Evolutionary conservation across 2,797 vertebrate species (phyloP).

Genomic region (Paguma larvata): DNA sequence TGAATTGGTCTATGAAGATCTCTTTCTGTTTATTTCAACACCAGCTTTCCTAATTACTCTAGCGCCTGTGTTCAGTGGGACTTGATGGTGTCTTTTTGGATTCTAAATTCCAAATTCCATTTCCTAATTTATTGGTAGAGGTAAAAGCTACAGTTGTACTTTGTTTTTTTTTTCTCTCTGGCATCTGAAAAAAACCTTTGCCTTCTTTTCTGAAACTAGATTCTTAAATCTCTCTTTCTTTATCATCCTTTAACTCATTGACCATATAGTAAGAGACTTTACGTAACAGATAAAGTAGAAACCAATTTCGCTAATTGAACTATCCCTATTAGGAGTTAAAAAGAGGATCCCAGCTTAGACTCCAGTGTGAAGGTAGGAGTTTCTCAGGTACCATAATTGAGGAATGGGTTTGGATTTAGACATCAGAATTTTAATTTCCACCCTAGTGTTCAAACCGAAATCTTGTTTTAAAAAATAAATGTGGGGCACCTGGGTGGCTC

Average conservation of each 20-base stretch:
- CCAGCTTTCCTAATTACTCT: background rate
- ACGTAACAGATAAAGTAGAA: background rate
- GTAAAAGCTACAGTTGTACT: background rate
- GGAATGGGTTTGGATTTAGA: background rate
- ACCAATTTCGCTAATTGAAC: background rate
- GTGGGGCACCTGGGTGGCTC: no score
- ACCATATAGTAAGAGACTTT: background rate
- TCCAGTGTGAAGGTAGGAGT: background rate
- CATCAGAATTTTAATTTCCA: background rate
- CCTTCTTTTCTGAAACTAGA: background rate
- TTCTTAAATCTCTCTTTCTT: background rate
- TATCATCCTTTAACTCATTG: background rate
- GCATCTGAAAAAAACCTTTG: background rate
- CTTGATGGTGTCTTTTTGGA: constrained; percentile 18
- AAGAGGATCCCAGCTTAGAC: background rate
- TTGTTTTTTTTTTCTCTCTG: background rate
- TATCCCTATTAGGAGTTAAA: background rate
- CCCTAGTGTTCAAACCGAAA: background rate
- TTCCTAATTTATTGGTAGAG: background rate
- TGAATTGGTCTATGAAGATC: constrained; percentile 57
- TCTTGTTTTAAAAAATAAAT: background rate
- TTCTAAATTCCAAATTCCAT: constrained; percentile 20
- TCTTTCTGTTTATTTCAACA: constrained; percentile 44
- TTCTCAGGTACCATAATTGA: background rate
- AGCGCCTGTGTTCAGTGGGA: background rate